Conservation (phyloP, 2,888 invertebrate genomes). For the Osedax fenrisi region DNA sequence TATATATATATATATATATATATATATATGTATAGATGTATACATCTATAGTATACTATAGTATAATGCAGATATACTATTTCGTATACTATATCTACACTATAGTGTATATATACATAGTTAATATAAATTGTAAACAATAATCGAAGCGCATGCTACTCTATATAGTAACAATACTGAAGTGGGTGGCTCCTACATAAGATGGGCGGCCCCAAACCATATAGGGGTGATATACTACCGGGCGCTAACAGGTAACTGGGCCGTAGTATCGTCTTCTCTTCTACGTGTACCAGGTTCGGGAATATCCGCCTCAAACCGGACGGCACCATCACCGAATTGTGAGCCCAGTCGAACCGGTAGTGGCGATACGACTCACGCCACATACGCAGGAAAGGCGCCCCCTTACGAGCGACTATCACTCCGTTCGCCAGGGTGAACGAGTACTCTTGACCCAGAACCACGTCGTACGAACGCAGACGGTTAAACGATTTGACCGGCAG, state of each 20-base stretch:
- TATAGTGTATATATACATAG: no score
- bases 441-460: constrained; percentile 32
- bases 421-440: constrained; percentile 28
- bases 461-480: constrained; percentile 19
- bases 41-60: no score
- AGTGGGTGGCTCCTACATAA: no score
- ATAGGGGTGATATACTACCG: no score
- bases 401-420: constrained; percentile 25
- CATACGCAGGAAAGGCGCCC: constrained; percentile 29
- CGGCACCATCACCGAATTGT: constrained; percentile 24
- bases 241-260: constrained; percentile 29
- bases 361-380: constrained; percentile 29
- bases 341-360: constrained; percentile 25
- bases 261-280: constrained; percentile 21
- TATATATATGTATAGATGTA: no score
- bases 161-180: no score
- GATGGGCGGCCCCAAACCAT: no score
- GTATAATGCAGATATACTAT: no score
- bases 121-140: no score
- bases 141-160: no score
- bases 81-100: no score
- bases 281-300: constrained; percentile 32
- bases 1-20: no score
- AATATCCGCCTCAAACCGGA: not conserved
- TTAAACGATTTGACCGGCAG: constrained; percentile 33